These are phyloP conservation scores for Coelopa frigida DNA, from an alignment of 1,140 invertebrate genomes.

Conservation along the genomic window DNA sequence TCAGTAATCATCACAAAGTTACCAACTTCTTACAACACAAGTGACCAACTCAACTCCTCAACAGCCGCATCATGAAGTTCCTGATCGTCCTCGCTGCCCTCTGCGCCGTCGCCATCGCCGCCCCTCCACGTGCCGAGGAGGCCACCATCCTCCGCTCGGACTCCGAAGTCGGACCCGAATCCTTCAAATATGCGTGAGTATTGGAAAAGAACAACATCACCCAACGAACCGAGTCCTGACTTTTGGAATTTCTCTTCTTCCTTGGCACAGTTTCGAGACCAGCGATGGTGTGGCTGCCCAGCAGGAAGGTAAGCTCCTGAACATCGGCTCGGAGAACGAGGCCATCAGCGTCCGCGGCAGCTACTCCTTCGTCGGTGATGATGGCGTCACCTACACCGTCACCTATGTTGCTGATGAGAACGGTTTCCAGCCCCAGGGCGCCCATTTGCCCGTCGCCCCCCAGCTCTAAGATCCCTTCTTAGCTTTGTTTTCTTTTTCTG, in stretches of 20 bases:
- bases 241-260: too few species aligned
- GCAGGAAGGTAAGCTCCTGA: conserved; percentile 52
- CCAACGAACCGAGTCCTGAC: neutral
- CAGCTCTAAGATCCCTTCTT: conserved; percentile 1
- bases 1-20: too few species aligned
- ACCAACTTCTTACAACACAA: too few species aligned
- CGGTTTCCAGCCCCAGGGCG: conserved; percentile 62
- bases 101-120: conserved; percentile 12
- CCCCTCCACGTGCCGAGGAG: conserved; percentile 23
- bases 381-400: conserved; percentile 54
- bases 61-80: conserved; percentile 23
- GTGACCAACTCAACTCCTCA: too few species aligned
- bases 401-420: conserved; percentile 63
- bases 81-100: conserved; percentile 15
- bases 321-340: conserved; percentile 47
- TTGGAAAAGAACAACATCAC: neutral
- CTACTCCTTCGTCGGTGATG: conserved; percentile 55
- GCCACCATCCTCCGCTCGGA: conserved; percentile 26
- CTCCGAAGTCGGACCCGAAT: conserved; percentile 32
- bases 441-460: conserved; percentile 50
- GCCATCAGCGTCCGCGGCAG: conserved; percentile 49
- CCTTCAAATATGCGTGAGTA: conserved; percentile 41
- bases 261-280: conserved; percentile 45
- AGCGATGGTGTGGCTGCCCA: conserved; percentile 55
- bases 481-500: conserved; percentile 23